Percentiles rank a stretch among this genome's conserved stretches.
phyloP scores from a whole-genome alignment of 2,797 vertebrate genomes.

The Coccyzus lansbergi region DNA sequence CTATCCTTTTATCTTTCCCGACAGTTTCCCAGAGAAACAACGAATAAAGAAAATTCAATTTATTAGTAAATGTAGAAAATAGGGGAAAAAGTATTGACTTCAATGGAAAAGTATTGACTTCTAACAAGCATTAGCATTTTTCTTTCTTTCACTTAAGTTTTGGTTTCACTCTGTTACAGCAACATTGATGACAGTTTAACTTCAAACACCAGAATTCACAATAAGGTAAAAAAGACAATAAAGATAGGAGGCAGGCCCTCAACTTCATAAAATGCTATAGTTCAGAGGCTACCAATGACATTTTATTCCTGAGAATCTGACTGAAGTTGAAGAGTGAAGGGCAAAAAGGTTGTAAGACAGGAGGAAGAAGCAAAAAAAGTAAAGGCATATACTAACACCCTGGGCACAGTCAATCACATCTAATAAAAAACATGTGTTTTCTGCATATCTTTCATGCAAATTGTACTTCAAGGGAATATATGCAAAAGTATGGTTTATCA shows the following conservation, averaged over 20 bases:
- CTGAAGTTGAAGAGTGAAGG: neutral
- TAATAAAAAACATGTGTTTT: neutral
- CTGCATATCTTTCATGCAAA: neutral
- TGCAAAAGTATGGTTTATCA: neutral
- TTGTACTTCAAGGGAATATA: neutral
- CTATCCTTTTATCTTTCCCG: neutral
- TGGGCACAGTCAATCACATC: neutral
- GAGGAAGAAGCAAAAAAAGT: neutral
- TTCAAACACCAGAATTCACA: neutral
- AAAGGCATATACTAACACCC: neutral
- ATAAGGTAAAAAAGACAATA: neutral
- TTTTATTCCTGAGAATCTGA: neutral
- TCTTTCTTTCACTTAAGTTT: neutral
- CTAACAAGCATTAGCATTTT: neutral
- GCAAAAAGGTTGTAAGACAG: neutral
- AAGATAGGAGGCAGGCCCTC: neutral
- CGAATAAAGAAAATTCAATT: neutral
- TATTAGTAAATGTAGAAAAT: neutral
- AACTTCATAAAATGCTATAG: neutral
- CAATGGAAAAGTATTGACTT: neutral
- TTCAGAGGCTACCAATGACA: neutral
- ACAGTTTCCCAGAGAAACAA: neutral
- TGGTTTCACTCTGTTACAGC: neutral
- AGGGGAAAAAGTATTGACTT: neutral
- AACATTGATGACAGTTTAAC: neutral